Evolutionary conservation across 2,888 invertebrate species (phyloP).

Genomic region (Latrodectus hesperus): DNA sequence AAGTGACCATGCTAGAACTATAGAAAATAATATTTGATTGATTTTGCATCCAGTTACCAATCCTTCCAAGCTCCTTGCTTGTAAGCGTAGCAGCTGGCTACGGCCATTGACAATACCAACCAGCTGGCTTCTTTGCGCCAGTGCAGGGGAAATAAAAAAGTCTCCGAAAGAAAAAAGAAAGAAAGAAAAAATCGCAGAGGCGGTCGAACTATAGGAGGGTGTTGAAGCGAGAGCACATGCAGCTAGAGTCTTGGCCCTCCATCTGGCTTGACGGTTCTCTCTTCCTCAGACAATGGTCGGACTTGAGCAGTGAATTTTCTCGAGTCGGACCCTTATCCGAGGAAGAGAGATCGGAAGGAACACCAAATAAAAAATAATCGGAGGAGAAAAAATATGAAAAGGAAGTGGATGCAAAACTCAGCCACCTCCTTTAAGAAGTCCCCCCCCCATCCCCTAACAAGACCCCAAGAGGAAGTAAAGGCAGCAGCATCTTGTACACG

Average conservation of each 20-base stretch:
- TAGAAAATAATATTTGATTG: too few species aligned
- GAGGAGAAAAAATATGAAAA: constrained; percentile 46
- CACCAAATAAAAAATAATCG: constrained; percentile 47
- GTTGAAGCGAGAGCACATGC: constrained; percentile 36
- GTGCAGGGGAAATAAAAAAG: constrained; percentile 46
- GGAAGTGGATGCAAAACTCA: constrained; percentile 63
- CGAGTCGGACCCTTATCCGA: constrained; percentile 47
- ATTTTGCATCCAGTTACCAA: constrained; percentile 7
- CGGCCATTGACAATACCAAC: constrained; percentile 62
- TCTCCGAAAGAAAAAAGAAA: constrained; percentile 6
- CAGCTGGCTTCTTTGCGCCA: constrained; percentile 59
- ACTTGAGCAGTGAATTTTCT: constrained; percentile 52
- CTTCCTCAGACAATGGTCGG: constrained; percentile 48
- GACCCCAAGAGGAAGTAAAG: constrained; percentile 53
- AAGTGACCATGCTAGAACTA: too few species aligned
- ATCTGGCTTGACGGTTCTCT: constrained; percentile 55
- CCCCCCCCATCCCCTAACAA: constrained; percentile 27
- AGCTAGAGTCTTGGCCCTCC: constrained; percentile 48
- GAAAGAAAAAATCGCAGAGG: constrained; percentile 25
- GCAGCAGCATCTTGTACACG: constrained; percentile 57
- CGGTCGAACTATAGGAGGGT: constrained; percentile 27
- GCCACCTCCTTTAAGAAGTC: constrained; percentile 54
- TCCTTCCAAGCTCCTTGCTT: neutral
- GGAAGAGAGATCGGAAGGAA: constrained; percentile 34
- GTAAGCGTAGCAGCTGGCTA: constrained; percentile 55